Evolutionary conservation across 2,888 invertebrate genomes (phyloP).

Genomic region (Drosophila picticornis): DNA sequence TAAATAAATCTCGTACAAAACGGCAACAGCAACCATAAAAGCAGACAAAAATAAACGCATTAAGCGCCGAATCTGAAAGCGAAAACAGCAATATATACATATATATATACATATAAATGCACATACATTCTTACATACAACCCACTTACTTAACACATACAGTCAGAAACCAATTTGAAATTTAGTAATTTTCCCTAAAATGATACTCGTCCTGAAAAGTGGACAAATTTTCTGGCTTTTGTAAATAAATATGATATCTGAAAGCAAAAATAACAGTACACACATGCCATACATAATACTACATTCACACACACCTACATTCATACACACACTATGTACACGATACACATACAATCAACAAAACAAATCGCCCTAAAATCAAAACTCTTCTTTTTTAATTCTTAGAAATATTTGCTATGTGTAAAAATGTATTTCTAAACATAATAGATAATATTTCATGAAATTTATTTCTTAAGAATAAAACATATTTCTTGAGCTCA

Average conservation of each 20-base stretch:
- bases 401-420: no score
- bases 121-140: not conserved
- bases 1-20: slow-evolving; percentile 73
- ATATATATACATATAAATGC: not conserved
- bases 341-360: not conserved
- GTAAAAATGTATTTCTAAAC: not conserved
- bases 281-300: not conserved
- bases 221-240: not conserved
- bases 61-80: slow-evolving; percentile 73
- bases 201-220: not conserved
- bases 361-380: not conserved
- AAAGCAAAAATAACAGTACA: not conserved
- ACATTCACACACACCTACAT: not conserved
- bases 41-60: slow-evolving; percentile 50
- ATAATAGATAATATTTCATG: no score
- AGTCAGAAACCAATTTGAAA: not conserved
- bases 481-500: no score
- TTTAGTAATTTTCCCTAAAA: not conserved
- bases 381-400: no score
- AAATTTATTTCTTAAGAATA: no score
- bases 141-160: not conserved
- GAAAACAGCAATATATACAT: slow-evolving; percentile 52
- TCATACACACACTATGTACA: not conserved
- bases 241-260: not conserved
- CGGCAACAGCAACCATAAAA: slow-evolving; percentile 33